A percentile compares a stretch with the other conserved stretches of the same genome.
These are phyloP conservation scores for Panulirus ornatus DNA, from an alignment of 1,140 invertebrate genomes.

Conservation along the genomic window DNA sequence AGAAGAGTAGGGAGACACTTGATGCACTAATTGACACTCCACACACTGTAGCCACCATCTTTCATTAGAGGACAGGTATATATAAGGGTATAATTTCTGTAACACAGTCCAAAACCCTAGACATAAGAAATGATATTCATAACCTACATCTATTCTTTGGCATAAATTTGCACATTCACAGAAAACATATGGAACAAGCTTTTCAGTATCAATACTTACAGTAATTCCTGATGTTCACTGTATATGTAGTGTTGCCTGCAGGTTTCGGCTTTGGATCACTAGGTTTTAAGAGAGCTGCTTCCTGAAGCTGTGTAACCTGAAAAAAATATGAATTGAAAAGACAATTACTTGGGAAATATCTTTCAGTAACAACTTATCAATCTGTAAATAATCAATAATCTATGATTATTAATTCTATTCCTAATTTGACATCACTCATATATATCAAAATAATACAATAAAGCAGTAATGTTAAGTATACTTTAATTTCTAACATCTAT, in stretches of 20 bases:
- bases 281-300: background rate
- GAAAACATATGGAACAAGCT: background rate
- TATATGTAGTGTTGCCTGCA: constrained; percentile 25
- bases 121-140: too few species aligned
- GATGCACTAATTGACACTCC: too few species aligned
- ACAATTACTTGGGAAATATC: background rate
- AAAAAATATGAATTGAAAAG: background rate
- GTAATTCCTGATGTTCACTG: constrained; percentile 68
- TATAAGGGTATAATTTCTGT: too few species aligned
- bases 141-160: too few species aligned
- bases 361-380: background rate
- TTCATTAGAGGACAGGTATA: too few species aligned
- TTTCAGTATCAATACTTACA: constrained; percentile 39
- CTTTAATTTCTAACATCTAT: too few species aligned
- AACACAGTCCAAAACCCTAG: too few species aligned
- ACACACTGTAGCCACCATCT: too few species aligned
- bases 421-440: background rate
- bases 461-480: background rate
- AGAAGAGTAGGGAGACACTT: too few species aligned
- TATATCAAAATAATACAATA: background rate
- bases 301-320: constrained; percentile 55
- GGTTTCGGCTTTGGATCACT: constrained; percentile 19
- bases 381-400: background rate
- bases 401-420: background rate
- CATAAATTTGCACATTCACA: too few species aligned